Evolutionary conservation across 2,113 vertebrate genomes (phyloP).

Genomic region (Oryzias javanicus): DNA sequence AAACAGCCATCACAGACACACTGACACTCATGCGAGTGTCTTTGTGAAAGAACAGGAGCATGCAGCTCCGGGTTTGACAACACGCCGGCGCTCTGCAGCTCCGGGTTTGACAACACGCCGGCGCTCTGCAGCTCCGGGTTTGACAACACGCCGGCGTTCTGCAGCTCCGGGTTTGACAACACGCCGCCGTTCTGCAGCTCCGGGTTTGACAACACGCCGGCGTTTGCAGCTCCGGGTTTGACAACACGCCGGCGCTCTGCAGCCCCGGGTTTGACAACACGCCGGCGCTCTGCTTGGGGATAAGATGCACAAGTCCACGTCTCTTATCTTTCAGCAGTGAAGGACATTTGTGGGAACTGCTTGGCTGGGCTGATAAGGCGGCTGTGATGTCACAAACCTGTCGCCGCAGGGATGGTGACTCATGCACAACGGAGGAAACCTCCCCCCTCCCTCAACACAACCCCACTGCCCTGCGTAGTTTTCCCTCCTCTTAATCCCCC

Average conservation of each 20-base stretch:
- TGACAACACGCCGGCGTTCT: conserved; percentile 4
- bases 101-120: conserved; percentile 19
- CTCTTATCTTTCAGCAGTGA: conserved; percentile 27
- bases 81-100: background rate
- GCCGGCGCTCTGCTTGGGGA: conserved; percentile 1
- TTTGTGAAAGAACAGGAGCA: no score
- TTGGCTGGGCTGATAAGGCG: conserved; percentile 35
- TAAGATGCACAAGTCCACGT: conserved; percentile 11
- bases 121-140: conserved; percentile 20
- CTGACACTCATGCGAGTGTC: conserved; percentile 1
- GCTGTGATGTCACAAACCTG: conserved; percentile 58
- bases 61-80: conserved; percentile 19
- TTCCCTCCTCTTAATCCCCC: conserved; percentile 22
- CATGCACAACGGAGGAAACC: conserved; percentile 47
- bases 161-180: conserved; percentile 20
- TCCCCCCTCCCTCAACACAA: background rate
- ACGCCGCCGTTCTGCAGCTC: background rate
- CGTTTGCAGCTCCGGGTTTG: conserved; percentile 18
- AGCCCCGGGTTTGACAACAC: conserved; percentile 20
- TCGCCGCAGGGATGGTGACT: conserved; percentile 57
- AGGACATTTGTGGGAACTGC: conserved; percentile 50
- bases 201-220: conserved; percentile 18
- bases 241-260: conserved; percentile 3
- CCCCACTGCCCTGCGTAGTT: conserved; percentile 28
- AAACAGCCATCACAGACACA: conserved; percentile 16